Evolutionary conservation across 2,797 vertebrate species (phyloP).

Genomic region (Manis pentadactyla): DNA sequence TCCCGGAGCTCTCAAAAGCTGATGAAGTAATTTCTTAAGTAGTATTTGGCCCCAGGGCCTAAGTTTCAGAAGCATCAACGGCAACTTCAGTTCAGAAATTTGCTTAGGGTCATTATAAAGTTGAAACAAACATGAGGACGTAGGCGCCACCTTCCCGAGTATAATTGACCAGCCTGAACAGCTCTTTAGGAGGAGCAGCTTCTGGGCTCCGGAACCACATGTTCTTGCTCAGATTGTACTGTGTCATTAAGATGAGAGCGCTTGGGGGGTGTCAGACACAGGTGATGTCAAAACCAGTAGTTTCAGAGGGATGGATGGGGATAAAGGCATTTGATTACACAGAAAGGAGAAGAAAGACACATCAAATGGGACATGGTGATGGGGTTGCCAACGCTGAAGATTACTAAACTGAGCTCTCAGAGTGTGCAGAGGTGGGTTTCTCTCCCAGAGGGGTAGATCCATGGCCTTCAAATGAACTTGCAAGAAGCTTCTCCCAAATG

Average conservation of each 20-base stretch:
- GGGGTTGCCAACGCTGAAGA: not conserved
- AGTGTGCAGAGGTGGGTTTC: not conserved
- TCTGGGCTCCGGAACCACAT: not conserved
- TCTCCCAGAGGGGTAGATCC: not conserved
- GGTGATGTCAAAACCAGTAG: not conserved
- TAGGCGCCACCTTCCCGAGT: not conserved
- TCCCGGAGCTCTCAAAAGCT: not conserved
- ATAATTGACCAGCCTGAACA: not conserved
- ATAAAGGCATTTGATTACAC: not conserved
- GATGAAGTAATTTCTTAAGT: not conserved
- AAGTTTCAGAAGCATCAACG: not conserved
- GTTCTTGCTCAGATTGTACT: not conserved
- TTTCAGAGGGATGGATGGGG: not conserved
- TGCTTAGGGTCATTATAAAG: constrained; percentile 3
- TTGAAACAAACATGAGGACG: not conserved
- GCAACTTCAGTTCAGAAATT: not conserved
- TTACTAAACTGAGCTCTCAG: not conserved
- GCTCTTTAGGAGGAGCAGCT: not conserved
- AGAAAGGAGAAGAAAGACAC: constrained; percentile 32
- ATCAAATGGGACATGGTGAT: not conserved
- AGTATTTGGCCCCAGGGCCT: not conserved
- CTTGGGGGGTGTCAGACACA: not conserved
- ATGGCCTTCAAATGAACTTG: constrained; percentile 1
- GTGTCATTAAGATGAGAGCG: not conserved
- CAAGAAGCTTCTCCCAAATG: not conserved